A percentile compares a stretch with the other conserved stretches of the same genome.
These are phyloP conservation scores for Oxyura jamaicensis DNA, from an alignment of 2,113 vertebrate genomes.

Conservation along the genomic window DNA sequence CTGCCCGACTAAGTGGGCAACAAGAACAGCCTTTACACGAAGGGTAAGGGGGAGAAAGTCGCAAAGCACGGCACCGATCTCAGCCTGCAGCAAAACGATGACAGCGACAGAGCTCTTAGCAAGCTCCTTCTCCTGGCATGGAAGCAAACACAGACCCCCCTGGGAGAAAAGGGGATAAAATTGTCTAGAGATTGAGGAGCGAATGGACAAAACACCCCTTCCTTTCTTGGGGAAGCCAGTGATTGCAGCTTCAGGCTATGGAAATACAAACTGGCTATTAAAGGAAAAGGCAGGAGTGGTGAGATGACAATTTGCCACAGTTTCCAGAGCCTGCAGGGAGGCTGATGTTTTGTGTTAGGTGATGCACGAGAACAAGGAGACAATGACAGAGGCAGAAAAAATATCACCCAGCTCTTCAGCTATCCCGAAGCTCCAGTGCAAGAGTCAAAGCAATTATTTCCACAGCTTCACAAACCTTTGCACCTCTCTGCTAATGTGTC, in stretches of 20 bases:
- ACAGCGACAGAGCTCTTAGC: slow-evolving; percentile 14
- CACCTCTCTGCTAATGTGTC: slow-evolving; percentile 18
- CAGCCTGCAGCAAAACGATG: slow-evolving; percentile 6
- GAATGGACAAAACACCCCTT: neutral
- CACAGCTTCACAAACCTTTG: slow-evolving; percentile 26
- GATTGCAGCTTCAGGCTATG: slow-evolving; percentile 36
- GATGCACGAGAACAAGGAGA: slow-evolving; percentile 9
- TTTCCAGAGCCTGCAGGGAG: slow-evolving; percentile 23
- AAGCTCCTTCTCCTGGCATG: neutral
- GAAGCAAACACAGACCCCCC: neutral
- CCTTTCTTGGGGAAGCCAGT: neutral
- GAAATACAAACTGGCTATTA: slow-evolving; percentile 23
- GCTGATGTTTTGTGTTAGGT: slow-evolving; percentile 41
- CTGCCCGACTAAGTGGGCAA: neutral
- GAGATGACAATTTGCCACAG: neutral
- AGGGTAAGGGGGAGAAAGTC: neutral
- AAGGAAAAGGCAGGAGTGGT: neutral
- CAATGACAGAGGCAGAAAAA: neutral
- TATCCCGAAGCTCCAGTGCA: slow-evolving; percentile 1
- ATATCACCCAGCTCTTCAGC: neutral
- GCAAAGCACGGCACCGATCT: neutral
- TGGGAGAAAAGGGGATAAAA: neutral
- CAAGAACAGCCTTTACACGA: neutral
- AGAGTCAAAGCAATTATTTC: slow-evolving; percentile 67
- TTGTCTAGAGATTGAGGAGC: neutral